These are phyloP conservation scores for Cirrhinus molitorella DNA, from an alignment of 2,797 vertebrate genomes.

Conservation along the genomic window DNA sequence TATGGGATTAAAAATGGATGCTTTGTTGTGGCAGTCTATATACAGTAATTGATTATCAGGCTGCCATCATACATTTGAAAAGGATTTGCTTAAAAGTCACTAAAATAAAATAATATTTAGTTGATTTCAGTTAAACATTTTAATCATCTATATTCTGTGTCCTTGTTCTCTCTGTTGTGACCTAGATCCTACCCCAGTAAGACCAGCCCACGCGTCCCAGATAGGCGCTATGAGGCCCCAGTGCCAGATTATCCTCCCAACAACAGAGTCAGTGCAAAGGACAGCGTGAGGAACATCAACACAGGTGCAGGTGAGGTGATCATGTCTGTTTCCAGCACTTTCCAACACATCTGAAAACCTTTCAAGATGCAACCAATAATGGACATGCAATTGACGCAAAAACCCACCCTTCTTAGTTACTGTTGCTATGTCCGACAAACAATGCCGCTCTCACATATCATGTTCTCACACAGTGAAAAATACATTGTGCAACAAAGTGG, in stretches of 20 bases:
- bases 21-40: neutral
- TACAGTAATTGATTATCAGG: neutral
- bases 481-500: too few species aligned
- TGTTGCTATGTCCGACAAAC: too few species aligned
- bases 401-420: too few species aligned
- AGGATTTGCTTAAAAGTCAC: neutral
- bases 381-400: neutral
- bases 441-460: too few species aligned
- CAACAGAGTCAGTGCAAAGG: slow-evolving; percentile 83
- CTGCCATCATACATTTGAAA: neutral
- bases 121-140: neutral
- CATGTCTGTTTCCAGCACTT: neutral
- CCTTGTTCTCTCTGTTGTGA: slow-evolving; percentile 37
- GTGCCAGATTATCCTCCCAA: slow-evolving; percentile 83
- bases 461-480: too few species aligned
- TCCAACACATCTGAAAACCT: neutral
- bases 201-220: slow-evolving; percentile 73
- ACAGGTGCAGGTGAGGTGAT: slow-evolving; percentile 78
- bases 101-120: neutral
- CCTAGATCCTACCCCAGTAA: slow-evolving; percentile 85
- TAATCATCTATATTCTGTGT: slow-evolving; percentile 6
- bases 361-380: neutral
- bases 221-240: slow-evolving; percentile 80
- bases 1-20: neutral
- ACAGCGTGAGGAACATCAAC: slow-evolving; percentile 83